Conservation (phyloP, 2,113 vertebrate species). For the Empidonax traillii region DNA sequence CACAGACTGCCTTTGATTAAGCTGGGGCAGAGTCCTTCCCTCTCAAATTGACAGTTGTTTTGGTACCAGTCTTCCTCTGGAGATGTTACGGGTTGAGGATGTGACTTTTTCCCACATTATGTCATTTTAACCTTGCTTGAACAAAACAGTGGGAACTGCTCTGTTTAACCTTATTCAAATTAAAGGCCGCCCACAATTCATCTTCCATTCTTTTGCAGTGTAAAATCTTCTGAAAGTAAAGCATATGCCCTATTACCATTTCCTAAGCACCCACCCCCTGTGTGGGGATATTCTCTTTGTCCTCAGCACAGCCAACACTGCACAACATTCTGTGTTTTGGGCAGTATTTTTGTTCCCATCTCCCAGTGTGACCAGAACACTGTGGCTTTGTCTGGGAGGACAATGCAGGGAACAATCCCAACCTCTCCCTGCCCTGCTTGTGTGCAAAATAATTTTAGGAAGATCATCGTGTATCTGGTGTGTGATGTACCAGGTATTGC, state of each 20-base stretch:
- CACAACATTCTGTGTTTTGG: neutral
- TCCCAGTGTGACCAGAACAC: neutral
- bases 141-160: neutral
- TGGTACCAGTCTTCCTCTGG: neutral
- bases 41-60: neutral
- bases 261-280: neutral
- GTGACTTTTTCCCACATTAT: neutral
- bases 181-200: neutral
- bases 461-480: neutral
- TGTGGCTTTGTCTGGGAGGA: constrained; percentile 5
- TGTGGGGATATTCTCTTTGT: neutral
- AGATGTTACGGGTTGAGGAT: neutral
- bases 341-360: neutral
- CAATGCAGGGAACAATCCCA: neutral
- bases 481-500: neutral
- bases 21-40: neutral
- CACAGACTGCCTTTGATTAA: neutral
- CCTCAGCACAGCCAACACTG: neutral
- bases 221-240: neutral
- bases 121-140: neutral
- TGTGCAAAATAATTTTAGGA: neutral
- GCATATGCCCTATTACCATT: neutral
- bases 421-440: neutral
- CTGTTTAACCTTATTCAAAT: neutral
- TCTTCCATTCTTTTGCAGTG: neutral